Base-by-base conservation (phyloP, 2,113 vertebrate genomes). In the Madoqua kirkii region DNA sequence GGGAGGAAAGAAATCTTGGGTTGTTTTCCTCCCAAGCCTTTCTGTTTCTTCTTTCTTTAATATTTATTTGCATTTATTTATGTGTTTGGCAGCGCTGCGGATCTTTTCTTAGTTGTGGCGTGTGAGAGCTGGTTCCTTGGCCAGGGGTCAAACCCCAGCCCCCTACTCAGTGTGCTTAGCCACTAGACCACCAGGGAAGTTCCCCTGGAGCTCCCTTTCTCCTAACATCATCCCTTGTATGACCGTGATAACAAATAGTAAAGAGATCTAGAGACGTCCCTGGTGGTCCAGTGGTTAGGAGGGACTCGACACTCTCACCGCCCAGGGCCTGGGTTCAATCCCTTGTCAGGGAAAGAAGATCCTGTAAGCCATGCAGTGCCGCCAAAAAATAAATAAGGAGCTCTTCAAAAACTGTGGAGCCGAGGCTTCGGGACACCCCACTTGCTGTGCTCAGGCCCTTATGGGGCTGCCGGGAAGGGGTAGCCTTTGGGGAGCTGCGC, bases 291-390 rank as follows among this genome's bases (percentile, higher is more conserved):
- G 29, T 50, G 76, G 45, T 79, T 19, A 50, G 76, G 45, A 79
- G 0, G 3, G 19, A 23, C n/a, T 33, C 2, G 0, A 17, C 0
- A 31, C 45, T 79, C 43, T 79, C 45, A 19, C 8, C 11, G 76
- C 45, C 45, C 5, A 76, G 45, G 45, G 2, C 76, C 29, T 17
- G 43, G 8, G 45, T 19, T 79, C 45, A 79, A 33, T 6, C 45
- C 76, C 27, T 33, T 31, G 76, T 40, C 4, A 17, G 76, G 76
- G 15, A 79, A 33, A 8, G 17, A 79, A 50, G 76, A 50, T 50
- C 45, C 15, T 31, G 27, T 31, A 48, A 50, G 45, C 76, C 71
- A 43, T 2, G 3, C 40, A 43, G 40, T 27, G 23, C 71, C 14
- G 71, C 23, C 71, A 76, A 43, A 76, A 27, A 43, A 76, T 27